These are phyloP conservation scores for Brachypodius melanocephalos DNA, from an alignment of 2,113 vertebrate genomes.

Conservation along the genomic window DNA sequence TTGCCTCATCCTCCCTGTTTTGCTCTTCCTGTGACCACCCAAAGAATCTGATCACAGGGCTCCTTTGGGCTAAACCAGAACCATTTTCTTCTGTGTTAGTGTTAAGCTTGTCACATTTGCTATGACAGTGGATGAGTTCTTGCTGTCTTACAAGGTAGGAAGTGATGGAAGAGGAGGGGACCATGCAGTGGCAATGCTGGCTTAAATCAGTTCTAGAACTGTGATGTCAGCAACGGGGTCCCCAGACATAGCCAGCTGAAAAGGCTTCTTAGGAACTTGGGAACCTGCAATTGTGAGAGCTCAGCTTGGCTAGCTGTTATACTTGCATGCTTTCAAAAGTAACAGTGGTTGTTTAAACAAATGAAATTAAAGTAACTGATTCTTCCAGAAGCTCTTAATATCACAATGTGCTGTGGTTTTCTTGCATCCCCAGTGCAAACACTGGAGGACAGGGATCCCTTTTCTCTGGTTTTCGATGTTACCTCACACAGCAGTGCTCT, in stretches of 20 bases:
- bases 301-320: background rate
- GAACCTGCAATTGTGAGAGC: background rate
- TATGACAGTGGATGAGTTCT: background rate
- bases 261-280: background rate
- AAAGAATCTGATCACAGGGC: background rate
- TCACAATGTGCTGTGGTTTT: background rate
- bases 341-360: background rate
- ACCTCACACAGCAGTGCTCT: background rate
- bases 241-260: background rate
- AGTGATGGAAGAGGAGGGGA: background rate
- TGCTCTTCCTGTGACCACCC: background rate
- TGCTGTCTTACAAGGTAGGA: background rate
- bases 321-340: background rate
- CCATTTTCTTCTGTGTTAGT: background rate
- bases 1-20: background rate
- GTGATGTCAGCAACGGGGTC: background rate
- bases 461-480: background rate
- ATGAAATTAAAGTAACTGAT: background rate
- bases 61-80: background rate
- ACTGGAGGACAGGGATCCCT: background rate
- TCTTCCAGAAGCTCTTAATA: background rate
- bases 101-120: rapidly evolving
- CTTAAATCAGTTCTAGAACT: background rate
- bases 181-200: background rate
- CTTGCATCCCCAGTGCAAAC: background rate